These are phyloP conservation scores for Macrosiphum euphorbiae DNA, from an alignment of 2,888 invertebrate genomes.

Conservation along the genomic window DNA sequence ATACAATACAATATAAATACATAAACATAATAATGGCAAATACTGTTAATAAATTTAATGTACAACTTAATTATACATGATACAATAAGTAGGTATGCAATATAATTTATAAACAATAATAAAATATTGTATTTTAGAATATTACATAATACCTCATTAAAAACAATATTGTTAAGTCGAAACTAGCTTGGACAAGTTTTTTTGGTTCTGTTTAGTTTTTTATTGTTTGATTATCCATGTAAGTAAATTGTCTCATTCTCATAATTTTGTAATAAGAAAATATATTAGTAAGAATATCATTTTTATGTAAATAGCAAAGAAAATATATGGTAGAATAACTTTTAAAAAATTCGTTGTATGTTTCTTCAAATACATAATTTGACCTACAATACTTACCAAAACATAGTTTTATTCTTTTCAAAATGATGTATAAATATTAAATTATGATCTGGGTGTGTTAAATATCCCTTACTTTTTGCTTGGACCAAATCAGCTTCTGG, in stretches of 20 bases:
- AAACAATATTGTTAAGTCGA: too few relatives aligned
- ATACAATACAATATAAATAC: too few relatives aligned
- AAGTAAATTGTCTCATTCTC: slow-evolving; percentile 8
- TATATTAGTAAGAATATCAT: neutral
- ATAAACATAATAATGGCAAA: too few relatives aligned
- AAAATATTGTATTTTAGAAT: too few relatives aligned
- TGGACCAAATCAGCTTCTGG: neutral
- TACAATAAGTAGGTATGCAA: too few relatives aligned
- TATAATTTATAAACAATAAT: too few relatives aligned
- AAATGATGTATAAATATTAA: neutral
- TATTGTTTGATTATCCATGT: slow-evolving; percentile 15
- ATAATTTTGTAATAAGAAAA: slow-evolving; percentile 16
- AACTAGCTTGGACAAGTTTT: too few relatives aligned
- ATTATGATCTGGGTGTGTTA: neutral
- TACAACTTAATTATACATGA: too few relatives aligned
- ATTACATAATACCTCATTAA: too few relatives aligned
- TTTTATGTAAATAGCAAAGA: neutral
- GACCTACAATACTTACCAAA: neutral
- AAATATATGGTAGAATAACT: neutral
- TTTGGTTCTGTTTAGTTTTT: neutral
- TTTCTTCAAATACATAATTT: slow-evolving; percentile 9
- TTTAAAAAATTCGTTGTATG: neutral
- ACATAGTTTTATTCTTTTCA: neutral
- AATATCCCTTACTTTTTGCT: neutral
- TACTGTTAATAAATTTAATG: too few relatives aligned